Percentiles rank a stretch among this genome's conserved stretches.
These are phyloP conservation scores for Nycticryphes semicollaris DNA, from an alignment of 2,113 vertebrate species.

Conservation along the genomic window DNA sequence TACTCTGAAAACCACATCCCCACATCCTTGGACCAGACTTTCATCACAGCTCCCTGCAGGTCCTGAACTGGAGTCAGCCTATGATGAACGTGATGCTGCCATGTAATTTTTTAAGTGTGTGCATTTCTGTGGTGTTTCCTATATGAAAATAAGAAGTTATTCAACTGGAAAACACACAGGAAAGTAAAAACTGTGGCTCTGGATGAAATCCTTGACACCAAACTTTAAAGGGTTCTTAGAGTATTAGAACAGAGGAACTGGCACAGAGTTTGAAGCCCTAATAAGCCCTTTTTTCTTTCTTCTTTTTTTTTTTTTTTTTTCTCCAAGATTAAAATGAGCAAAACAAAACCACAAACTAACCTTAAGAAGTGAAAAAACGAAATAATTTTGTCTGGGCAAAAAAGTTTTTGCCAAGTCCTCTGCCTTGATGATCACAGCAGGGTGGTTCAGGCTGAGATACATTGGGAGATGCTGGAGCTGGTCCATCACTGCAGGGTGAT, in stretches of 20 bases:
- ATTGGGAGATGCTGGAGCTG: not conserved
- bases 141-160: not conserved
- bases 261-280: not conserved
- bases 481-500: not conserved
- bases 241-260: not conserved
- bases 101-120: not conserved
- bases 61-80: not conserved
- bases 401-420: not conserved
- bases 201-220: not conserved
- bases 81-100: not conserved
- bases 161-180: not conserved
- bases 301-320: fast-evolving
- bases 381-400: not conserved
- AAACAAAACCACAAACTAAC: not conserved
- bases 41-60: not conserved
- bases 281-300: not conserved
- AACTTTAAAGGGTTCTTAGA: not conserved
- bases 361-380: not conserved
- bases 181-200: not conserved
- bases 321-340: not conserved
- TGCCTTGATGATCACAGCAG: not conserved
- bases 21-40: not conserved
- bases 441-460: not conserved
- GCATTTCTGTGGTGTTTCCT: not conserved
- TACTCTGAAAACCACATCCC: not conserved